Conservation (phyloP, 1,140 invertebrate genomes). For the Meteorus sp. region DNA sequence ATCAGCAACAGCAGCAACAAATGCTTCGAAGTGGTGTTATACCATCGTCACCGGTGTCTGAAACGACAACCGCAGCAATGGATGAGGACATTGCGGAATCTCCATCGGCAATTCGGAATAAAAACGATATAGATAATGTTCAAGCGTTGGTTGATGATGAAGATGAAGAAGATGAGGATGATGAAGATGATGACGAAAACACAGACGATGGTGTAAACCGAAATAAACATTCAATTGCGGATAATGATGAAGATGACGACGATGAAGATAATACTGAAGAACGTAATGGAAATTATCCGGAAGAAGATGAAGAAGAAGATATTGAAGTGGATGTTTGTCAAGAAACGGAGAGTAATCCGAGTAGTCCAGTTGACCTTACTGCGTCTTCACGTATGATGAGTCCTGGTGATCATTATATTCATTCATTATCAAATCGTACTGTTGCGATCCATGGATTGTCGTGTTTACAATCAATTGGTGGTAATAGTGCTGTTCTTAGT, state of each 20-base stretch:
- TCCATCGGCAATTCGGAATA: not conserved
- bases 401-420: conserved; percentile 40
- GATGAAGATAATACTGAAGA: conserved; percentile 36
- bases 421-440: conserved; percentile 39
- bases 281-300: conserved; percentile 40
- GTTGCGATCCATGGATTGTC: conserved; percentile 41
- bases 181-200: conserved; percentile 38
- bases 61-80: conserved; percentile 18
- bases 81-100: conserved; percentile 34
- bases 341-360: conserved; percentile 49
- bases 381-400: conserved; percentile 45
- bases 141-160: conserved; percentile 25
- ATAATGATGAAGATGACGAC: conserved; percentile 39
- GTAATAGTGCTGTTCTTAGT: conserved; percentile 24
- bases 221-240: conserved; percentile 27
- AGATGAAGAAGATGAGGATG: conserved; percentile 41
- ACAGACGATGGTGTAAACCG: conserved; percentile 33
- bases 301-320: conserved; percentile 50
- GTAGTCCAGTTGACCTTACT: conserved; percentile 55
- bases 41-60: conserved; percentile 6
- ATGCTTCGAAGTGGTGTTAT: conserved; percentile 26
- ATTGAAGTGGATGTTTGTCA: conserved; percentile 52
- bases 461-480: conserved; percentile 39
- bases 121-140: not conserved
- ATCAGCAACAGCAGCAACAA: conserved; percentile 36